Base-by-base conservation (phyloP, 2,113 vertebrate species). In the Melanocharis versteri region DNA sequence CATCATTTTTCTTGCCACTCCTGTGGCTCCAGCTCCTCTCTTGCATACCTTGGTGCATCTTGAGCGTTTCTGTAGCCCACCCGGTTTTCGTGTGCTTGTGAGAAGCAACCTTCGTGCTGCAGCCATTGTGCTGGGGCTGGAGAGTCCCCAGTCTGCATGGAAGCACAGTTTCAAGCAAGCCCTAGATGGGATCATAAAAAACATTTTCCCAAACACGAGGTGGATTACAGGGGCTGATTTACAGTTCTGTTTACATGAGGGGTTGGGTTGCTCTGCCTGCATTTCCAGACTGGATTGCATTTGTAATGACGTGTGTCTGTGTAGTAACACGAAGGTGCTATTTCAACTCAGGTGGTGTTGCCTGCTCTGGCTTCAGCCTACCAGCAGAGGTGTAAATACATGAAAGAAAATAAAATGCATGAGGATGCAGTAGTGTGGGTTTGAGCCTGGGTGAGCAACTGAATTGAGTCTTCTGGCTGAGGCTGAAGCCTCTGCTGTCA, bases 121-220 rank as follows among this genome's bases (percentile, higher is more conserved):
- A 57, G 28, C 51, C 58, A 23, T 60, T 2, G 4, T 65, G 37
- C 18, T 1, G 7, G 61, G 42, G n/a, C 31, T 68, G 69, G 28
- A 80, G 68, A 56, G 33, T 50, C 44, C 45, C 17, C 20, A 5
- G 31, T 80, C 40, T 19, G 16, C 15, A 0, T 28, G 30, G 42
- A 73, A 27, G 15, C 2, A 2, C 2, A 1, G 51, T 58, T 78
- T 51, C 30, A 64, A 33, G 57, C 27, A 39, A 93, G 27, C 26
- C 26, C 35, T 73, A 35, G 42, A 16, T 27, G 17, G 13, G 27
- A 62, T 35, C 17, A 60, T 57, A 65, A 80, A 42, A 58, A 50
- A 18, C 1, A 0, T 50, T 90, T 78, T 54, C 48, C 27, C 64
- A 61, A 83, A 57, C 0, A 2, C 1, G 1, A 61, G 42, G n/a